Evolutionary conservation across 2,888 invertebrate genomes (phyloP).

Genomic region (Calameuta pallipes): DNA sequence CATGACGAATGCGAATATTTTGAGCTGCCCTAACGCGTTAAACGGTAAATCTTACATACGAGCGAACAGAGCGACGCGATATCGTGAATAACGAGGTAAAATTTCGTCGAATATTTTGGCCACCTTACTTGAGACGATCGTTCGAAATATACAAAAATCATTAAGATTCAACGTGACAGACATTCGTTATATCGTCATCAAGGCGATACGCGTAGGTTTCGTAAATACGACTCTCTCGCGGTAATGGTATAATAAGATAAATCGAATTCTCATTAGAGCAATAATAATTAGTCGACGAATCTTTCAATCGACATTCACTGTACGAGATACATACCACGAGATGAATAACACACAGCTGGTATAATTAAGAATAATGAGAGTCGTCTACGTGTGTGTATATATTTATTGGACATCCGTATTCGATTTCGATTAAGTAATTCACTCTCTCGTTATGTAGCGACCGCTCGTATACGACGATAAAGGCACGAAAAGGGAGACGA

Average conservation of each 20-base stretch:
- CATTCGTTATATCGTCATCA: slow-evolving; percentile 8
- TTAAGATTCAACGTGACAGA: too few species aligned
- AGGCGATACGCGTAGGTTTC: slow-evolving; percentile 8
- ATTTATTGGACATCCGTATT: neutral
- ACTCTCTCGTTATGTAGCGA: neutral
- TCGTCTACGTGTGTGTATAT: too few species aligned
- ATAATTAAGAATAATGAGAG: too few species aligned
- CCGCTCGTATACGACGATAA: neutral
- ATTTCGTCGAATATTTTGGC: neutral
- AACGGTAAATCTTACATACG: neutral
- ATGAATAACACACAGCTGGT: too few species aligned
- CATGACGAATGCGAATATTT: neutral
- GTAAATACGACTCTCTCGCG: neutral
- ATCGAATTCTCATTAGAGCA: slow-evolving; percentile 15
- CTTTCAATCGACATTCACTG: slow-evolving; percentile 10
- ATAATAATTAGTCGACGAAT: slow-evolving; percentile 12
- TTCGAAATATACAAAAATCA: too few species aligned
- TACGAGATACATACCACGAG: neutral
- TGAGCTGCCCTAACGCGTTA: neutral
- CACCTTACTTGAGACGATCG: slow-evolving; percentile 12
- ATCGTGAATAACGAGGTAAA: neutral
- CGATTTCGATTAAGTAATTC: neutral
- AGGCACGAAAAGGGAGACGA: neutral
- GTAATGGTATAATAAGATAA: slow-evolving; percentile 1
- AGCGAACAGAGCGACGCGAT: neutral